Base-by-base conservation (phyloP, 2,888 invertebrate species). In the Eilema depressum region DNA sequence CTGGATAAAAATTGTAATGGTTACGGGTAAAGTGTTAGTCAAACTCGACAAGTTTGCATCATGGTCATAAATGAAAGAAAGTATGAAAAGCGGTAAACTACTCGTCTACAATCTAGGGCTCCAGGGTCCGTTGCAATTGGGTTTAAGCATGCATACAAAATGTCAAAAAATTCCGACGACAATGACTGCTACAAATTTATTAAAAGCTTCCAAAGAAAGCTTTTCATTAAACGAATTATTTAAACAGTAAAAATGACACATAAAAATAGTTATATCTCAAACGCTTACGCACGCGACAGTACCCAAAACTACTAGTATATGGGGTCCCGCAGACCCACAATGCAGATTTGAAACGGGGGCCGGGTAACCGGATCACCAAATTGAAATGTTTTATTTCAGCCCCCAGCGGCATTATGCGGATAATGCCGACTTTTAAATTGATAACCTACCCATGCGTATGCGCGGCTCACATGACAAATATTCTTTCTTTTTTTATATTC, bases 361-460 rank as follows among this genome's bases (percentile, higher is more conserved):
- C 89, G 74, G 76, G 91, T 91, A 95, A 95, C 95, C 95, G 94
- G 95, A 95, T 95, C 93, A 90, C 93, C 88, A 95, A 95, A 95
- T 95, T 95, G 95, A 95, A 95, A 95, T 95, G 95, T 95, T 95
- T 94, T 95, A 95, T 95, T 90, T 89, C 89, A 82, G 85, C 88
- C 91, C 93, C 92, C 87, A 68, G 81, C 90, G 83, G 90, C 89
- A 91, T 92, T 92, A 92, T 88, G 85, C 74, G 91, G 89, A 92
- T 95, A 92, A 94, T 92, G 85, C 90, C 91, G 89, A 92, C 94
- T 94, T 94, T 91, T 93, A 93, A 94, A 95, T 94, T 95, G 95
- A 95, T 94, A 95, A 95, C 93, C 91, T 88, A 89, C 88, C 87
- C 86, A 90, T 91, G 91, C 90, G 89, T 89, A 88, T 85, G 85